A percentile compares a stretch with the other conserved stretches of the same genome.
phyloP scores from a whole-genome alignment of 1,140 invertebrate genomes.

The Drosophila paulistorum region DNA sequence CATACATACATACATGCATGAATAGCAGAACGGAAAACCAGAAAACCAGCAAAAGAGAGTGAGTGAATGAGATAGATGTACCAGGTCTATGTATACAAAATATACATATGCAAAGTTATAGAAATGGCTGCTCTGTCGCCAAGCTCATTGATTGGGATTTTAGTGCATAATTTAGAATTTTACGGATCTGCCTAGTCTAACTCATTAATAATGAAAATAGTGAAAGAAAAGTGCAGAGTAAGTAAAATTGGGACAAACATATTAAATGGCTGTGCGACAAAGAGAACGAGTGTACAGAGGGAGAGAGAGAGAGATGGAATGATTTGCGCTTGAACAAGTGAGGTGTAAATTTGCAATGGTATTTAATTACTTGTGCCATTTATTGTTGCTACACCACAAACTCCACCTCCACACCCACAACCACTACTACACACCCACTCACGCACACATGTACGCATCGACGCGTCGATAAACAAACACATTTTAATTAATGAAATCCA shows the following conservation, averaged over 20 bases:
- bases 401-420: slow-evolving; percentile 16
- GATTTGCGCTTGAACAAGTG: slow-evolving; percentile 49
- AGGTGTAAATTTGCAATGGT: slow-evolving; percentile 68
- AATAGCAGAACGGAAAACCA: slow-evolving; percentile 57
- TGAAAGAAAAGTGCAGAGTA: not conserved
- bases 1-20: slow-evolving; percentile 59
- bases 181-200: slow-evolving; percentile 33
- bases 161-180: slow-evolving; percentile 59
- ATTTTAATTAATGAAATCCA: slow-evolving; percentile 77
- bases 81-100: not conserved
- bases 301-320: not conserved
- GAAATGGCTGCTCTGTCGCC: slow-evolving; percentile 27
- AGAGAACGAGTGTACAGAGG: not conserved
- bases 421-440: not conserved
- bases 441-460: slow-evolving; percentile 35
- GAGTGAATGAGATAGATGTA: slow-evolving; percentile 43
- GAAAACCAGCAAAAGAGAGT: slow-evolving; percentile 39
- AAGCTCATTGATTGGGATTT: slow-evolving; percentile 69
- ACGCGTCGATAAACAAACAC: slow-evolving; percentile 58
- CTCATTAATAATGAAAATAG: slow-evolving; percentile 71
- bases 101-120: slow-evolving; percentile 23
- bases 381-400: slow-evolving; percentile 16
- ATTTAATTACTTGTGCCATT: slow-evolving; percentile 69
- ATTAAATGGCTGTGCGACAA: not conserved
- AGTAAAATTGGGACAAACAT: not conserved